Percentiles rank a stretch among this genome's conserved stretches.
Conservation (phyloP, 2,113 vertebrate species). For the Siphamia tubifer region DNA sequence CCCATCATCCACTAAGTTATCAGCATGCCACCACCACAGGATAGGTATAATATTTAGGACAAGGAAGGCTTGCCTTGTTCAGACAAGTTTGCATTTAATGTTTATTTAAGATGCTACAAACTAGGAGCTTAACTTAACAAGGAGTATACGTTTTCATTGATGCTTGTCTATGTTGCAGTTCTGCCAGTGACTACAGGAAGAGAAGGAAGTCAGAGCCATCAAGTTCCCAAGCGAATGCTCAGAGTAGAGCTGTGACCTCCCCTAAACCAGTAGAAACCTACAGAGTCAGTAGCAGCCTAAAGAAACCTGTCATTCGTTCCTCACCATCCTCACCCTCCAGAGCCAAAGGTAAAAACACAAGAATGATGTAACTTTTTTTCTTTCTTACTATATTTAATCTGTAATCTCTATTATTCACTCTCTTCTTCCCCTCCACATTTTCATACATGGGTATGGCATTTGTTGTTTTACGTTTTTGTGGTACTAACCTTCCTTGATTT, state of each 20-base stretch:
- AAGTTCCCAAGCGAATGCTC: conserved; percentile 79
- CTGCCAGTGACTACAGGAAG: conserved; percentile 91
- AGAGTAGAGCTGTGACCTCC: conserved; percentile 70
- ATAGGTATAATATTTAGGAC: too few species aligned
- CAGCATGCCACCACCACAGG: too few species aligned
- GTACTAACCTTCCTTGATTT: not conserved
- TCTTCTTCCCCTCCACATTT: not conserved
- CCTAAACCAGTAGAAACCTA: conserved; percentile 76
- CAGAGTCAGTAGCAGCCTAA: conserved; percentile 82
- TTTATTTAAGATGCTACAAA: too few species aligned
- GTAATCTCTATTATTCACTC: not conserved
- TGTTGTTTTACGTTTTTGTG: conserved; percentile 1
- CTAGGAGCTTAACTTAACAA: too few species aligned
- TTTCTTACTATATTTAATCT: not conserved
- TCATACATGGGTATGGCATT: not conserved
- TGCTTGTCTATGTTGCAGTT: conserved; percentile 73
- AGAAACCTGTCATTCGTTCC: conserved; percentile 86
- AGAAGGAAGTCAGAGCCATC: conserved; percentile 95
- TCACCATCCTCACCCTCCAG: conserved; percentile 94
- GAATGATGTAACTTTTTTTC: not conserved
- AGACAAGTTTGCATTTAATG: too few species aligned
- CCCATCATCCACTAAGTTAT: too few species aligned
- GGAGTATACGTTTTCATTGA: not conserved
- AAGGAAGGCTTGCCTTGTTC: too few species aligned
- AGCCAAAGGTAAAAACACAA: conserved; percentile 87